Evolutionary conservation across 2,113 vertebrate genomes (phyloP).

Genomic region (Pterocles burchelli): DNA sequence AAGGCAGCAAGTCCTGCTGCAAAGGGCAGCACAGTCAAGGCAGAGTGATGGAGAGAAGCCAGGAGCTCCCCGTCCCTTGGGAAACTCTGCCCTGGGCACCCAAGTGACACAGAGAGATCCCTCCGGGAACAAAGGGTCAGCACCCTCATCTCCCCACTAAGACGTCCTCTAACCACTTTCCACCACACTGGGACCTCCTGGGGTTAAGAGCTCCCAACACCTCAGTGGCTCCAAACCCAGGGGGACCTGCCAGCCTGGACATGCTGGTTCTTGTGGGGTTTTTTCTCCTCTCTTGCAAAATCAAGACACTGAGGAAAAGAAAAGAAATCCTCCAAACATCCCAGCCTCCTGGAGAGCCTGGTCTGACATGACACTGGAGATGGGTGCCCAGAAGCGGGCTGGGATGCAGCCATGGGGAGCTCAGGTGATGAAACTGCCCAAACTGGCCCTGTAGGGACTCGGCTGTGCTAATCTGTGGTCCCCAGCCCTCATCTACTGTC

Average conservation of each 20-base stretch:
- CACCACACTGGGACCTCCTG: not conserved
- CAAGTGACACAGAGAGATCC: not conserved
- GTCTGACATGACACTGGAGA: not conserved
- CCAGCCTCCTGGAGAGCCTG: not conserved
- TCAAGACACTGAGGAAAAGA: not conserved
- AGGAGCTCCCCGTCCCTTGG: not conserved
- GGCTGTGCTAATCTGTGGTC: not conserved
- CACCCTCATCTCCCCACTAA: not conserved
- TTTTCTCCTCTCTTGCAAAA: not conserved
- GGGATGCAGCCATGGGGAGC: not conserved
- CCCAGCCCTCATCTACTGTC: not conserved
- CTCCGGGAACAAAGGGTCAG: not conserved
- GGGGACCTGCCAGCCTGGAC: not conserved
- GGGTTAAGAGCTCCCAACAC: not conserved
- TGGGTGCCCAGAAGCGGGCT: not conserved
- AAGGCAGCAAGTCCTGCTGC: rapidly evolving
- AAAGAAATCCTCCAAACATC: not conserved
- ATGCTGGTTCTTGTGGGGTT: not conserved
- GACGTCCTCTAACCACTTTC: not conserved
- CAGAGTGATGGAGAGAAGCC: not conserved
- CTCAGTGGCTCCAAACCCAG: not conserved
- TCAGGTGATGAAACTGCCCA: not conserved
- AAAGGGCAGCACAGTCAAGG: not conserved
- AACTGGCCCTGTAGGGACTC: not conserved
- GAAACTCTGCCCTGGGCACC: not conserved